Conservation (phyloP, 1,140 invertebrate genomes). For the Orchestia grillus region DNA sequence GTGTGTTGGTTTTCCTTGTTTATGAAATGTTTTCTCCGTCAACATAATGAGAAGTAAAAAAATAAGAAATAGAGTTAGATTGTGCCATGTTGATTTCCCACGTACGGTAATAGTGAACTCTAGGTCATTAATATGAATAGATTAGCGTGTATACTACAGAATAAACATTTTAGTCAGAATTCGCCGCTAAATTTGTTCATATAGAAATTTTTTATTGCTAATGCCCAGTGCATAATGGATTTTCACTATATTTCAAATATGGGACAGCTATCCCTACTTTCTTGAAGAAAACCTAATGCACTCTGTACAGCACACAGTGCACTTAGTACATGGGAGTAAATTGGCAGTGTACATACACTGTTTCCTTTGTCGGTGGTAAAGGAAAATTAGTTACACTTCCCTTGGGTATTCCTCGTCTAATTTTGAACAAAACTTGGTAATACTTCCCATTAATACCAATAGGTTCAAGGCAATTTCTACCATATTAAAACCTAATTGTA, state of each 20-base stretch:
- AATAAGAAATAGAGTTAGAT: no score
- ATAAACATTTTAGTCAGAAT: neutral
- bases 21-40: no score
- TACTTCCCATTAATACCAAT: no score
- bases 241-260: neutral
- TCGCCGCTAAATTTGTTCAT: neutral
- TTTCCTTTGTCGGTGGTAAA: neutral
- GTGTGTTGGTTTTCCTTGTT: no score
- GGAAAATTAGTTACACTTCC: neutral
- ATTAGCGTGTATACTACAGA: neutral
- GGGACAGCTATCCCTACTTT: neutral
- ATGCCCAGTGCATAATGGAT: no score
- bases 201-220: neutral
- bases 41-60: no score
- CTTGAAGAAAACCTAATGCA: neutral
- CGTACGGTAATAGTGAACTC: no score
- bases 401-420: no score
- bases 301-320: neutral
- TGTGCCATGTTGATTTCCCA: no score
- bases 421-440: no score
- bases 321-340: neutral
- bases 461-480: neutral
- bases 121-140: no score
- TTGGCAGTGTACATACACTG: neutral
- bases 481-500: neutral